Conservation (phyloP, 2,113 vertebrate species). For the Brienomyrus longianalis region DNA sequence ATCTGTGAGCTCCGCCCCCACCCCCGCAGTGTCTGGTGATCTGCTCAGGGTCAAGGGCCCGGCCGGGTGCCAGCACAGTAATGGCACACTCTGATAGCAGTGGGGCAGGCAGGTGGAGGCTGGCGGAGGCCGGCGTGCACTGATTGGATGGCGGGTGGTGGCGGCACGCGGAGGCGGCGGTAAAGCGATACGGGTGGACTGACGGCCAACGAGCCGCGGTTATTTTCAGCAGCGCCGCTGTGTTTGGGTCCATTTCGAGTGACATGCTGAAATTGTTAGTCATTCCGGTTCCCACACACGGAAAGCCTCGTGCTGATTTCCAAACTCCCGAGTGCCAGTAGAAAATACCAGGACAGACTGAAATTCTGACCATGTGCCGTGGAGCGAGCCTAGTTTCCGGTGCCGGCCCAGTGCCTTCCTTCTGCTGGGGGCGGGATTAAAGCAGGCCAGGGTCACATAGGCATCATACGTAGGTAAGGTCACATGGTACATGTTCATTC, state of each 20-base stretch:
- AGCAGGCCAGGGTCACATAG: not conserved
- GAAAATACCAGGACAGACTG: not conserved
- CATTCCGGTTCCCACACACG: constrained; percentile 26
- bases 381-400: not conserved
- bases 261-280: constrained; percentile 29
- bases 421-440: not conserved
- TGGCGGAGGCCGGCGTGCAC: not conserved
- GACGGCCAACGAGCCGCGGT: constrained; percentile 46
- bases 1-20: not conserved
- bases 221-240: constrained; percentile 55
- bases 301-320: not conserved
- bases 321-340: not conserved
- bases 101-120: not conserved
- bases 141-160: not conserved
- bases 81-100: not conserved
- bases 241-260: constrained; percentile 50
- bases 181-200: constrained; percentile 29
- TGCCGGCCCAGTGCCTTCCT: not conserved
- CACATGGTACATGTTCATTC: not conserved
- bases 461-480: not conserved
- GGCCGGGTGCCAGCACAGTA: not conserved
- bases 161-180: constrained; percentile 17
- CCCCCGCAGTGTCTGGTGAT: not conserved
- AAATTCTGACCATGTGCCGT: not conserved
- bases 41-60: not conserved